phyloP scores from a whole-genome alignment of 1,140 invertebrate genomes.

The Diuraphis noxia region DNA sequence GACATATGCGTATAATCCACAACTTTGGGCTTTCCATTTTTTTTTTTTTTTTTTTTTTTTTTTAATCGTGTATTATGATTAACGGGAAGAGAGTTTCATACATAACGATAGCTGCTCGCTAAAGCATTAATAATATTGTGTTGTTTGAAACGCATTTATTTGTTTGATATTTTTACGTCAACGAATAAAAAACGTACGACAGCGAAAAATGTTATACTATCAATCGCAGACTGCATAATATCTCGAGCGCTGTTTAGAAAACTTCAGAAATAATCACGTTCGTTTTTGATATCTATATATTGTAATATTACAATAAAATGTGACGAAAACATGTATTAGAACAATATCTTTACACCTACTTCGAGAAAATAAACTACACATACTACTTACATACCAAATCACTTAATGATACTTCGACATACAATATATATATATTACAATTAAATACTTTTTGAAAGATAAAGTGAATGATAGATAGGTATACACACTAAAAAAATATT shows the following conservation, averaged over 20 bases:
- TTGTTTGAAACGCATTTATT: not conserved
- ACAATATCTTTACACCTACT: not conserved
- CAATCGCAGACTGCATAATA: not conserved
- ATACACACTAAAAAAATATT: not conserved
- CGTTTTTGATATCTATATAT: not conserved
- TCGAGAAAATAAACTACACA: not conserved
- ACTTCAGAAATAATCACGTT: not conserved
- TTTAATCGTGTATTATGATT: not conserved
- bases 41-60: not conserved
- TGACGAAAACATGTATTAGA: not conserved
- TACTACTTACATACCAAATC: not conserved
- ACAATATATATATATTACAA: not conserved
- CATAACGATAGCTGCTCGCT: not conserved
- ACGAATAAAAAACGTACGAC: not conserved
- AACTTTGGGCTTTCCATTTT: not conserved
- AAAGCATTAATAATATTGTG: not conserved
- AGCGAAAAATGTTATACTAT: not conserved
- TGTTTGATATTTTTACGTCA: not conserved
- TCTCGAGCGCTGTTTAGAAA: not conserved
- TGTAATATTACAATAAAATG: not conserved
- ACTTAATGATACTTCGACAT: not conserved
- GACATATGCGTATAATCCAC: too few species aligned
- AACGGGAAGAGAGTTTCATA: not conserved
- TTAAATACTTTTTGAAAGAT: not conserved
- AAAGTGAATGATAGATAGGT: not conserved